These are phyloP conservation scores for Aurelia sp. DNA, from an alignment of 30 jellyfish, hydroid and myxozoan species.

Conservation along the genomic window DNA sequence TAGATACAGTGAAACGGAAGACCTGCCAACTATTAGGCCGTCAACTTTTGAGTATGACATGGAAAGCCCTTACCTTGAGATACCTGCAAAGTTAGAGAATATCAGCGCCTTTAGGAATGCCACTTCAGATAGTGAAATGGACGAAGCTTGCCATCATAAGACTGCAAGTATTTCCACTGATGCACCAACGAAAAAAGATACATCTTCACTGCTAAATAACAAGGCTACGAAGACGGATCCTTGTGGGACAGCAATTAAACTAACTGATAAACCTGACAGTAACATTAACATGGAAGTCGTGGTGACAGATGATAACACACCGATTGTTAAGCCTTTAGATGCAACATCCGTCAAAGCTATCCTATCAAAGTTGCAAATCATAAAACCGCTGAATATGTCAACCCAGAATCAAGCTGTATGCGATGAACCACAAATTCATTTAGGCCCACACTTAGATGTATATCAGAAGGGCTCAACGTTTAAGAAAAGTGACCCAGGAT, in stretches of 20 bases:
- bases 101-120: background rate
- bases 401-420: background rate
- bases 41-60: background rate
- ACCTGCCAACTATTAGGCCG: background rate
- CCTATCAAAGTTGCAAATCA: slow-evolving; percentile 50
- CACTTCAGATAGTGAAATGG: background rate
- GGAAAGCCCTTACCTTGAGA: background rate
- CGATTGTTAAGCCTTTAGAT: slow-evolving; percentile 57
- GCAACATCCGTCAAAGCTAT: slow-evolving; percentile 47
- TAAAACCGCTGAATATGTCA: background rate
- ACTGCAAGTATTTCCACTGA: background rate
- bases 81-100: background rate
- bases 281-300: background rate
- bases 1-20: background rate
- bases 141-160: background rate
- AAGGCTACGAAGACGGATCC: background rate
- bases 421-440: background rate
- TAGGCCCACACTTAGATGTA: slow-evolving; percentile 31
- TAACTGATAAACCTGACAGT: background rate
- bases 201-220: background rate
- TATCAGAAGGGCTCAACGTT: slow-evolving; percentile 12
- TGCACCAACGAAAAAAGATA: background rate
- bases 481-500: slow-evolving; percentile 59
- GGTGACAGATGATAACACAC: slow-evolving; percentile 9
- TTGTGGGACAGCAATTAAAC: background rate